These are phyloP conservation scores for Gobio gobio DNA, from an alignment of 2,113 vertebrate species.

Conservation along the genomic window DNA sequence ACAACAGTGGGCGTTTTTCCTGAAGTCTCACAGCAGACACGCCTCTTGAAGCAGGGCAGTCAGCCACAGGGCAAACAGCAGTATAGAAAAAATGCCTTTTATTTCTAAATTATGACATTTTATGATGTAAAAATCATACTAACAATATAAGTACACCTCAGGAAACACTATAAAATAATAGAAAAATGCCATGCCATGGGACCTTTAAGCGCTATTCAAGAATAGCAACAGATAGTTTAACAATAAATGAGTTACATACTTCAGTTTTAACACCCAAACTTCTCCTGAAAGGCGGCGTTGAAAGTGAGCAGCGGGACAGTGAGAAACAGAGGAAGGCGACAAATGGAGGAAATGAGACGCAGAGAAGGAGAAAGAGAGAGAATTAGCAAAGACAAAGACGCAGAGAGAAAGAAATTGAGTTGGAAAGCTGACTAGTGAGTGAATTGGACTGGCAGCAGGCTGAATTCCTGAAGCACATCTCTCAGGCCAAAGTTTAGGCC, in stretches of 20 bases:
- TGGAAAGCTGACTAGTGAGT: conserved; percentile 67
- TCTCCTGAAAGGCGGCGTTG: background rate
- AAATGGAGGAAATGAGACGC: conserved; percentile 16
- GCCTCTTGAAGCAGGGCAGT: too few species aligned
- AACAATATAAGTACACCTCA: too few species aligned
- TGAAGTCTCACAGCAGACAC: too few species aligned
- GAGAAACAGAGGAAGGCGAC: conserved; percentile 14
- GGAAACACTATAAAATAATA: too few species aligned
- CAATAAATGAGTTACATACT: background rate
- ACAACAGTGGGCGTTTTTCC: too few species aligned
- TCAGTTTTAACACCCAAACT: background rate
- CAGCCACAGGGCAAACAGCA: too few species aligned
- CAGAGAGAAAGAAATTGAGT: conserved; percentile 63
- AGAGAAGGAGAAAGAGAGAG: conserved; percentile 33
- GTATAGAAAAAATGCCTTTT: too few species aligned
- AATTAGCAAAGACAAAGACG: conserved; percentile 43
- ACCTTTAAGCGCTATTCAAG: background rate
- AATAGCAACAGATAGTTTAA: background rate
- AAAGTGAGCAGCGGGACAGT: conserved; percentile 9
- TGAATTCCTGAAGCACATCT: conserved; percentile 71
- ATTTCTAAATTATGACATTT: too few species aligned
- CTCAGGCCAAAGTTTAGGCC: conserved; percentile 73
- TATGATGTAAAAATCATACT: too few species aligned
- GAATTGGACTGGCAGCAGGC: conserved; percentile 70
- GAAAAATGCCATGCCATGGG: too few species aligned